A percentile compares a stretch with the other conserved stretches of the same genome.
Conservation (phyloP, 2,113 vertebrate genomes). For the Pardalotus punctatus region DNA sequence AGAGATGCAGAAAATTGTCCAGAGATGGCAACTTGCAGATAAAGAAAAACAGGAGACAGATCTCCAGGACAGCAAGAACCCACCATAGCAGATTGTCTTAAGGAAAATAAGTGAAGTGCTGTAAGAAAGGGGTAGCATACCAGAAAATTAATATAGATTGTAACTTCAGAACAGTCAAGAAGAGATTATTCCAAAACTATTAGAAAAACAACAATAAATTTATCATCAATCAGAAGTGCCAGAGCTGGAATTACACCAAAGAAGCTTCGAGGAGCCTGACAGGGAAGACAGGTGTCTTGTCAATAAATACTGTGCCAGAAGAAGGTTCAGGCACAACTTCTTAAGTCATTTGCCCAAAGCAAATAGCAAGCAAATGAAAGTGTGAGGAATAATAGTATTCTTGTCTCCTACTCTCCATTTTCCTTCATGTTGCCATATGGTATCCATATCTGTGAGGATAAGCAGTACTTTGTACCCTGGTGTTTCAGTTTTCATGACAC, state of each 20-base stretch:
- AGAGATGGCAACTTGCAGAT: neutral
- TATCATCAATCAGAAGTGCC: neutral
- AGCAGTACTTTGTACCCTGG: slow-evolving; percentile 59
- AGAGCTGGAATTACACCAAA: neutral
- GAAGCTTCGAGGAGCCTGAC: neutral
- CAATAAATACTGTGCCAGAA: neutral
- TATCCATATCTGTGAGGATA: slow-evolving; percentile 52
- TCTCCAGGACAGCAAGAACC: neutral
- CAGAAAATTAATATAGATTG: neutral
- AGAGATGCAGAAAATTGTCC: neutral
- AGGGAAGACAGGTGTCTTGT: neutral
- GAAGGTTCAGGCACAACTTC: neutral
- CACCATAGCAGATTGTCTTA: neutral
- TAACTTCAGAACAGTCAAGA: neutral
- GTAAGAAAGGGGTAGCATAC: neutral
- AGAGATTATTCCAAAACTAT: neutral
- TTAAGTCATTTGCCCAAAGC: slow-evolving; percentile 5
- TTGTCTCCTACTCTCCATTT: neutral
- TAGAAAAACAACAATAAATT: neutral
- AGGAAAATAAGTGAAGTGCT: neutral
- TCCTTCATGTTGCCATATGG: slow-evolving; percentile 49
- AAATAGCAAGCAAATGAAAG: slow-evolving; percentile 37
- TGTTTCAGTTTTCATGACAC: slow-evolving; percentile 65
- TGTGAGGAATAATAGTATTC: slow-evolving; percentile 35
- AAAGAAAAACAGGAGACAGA: neutral